Percentiles rank a stretch among this genome's conserved stretches.
Conservation (phyloP, 1,140 invertebrate species). For the Drosophila arizonae region DNA sequence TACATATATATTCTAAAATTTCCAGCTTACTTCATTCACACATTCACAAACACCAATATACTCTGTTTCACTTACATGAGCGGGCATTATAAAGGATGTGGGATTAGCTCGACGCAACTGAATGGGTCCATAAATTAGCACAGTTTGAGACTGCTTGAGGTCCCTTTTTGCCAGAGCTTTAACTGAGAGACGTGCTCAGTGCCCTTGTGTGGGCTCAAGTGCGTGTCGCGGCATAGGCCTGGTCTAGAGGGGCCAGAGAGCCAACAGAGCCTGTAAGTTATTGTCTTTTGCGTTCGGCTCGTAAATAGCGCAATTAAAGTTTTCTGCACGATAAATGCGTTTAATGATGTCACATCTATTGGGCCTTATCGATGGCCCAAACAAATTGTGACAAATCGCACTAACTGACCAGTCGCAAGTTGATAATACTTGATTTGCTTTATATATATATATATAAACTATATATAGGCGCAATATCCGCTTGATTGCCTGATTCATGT, state of each 20-base stretch:
- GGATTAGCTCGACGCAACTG: constrained; percentile 29
- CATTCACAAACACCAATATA: too few relatives aligned
- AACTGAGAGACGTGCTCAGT: constrained; percentile 6
- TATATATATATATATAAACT: not conserved
- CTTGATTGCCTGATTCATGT: not conserved
- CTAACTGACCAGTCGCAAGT: constrained; percentile 28
- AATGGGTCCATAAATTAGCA: constrained; percentile 48
- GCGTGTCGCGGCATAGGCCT: too few relatives aligned
- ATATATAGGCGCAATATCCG: constrained; percentile 6
- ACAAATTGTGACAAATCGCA: constrained; percentile 21
- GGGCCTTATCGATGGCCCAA: constrained; percentile 20
- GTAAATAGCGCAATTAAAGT: constrained; percentile 60
- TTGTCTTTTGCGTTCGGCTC: constrained; percentile 12
- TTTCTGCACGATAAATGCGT: constrained; percentile 45
- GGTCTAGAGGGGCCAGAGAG: too few relatives aligned
- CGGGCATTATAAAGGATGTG: constrained; percentile 20
- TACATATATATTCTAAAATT: too few relatives aligned
- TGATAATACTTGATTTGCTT: not conserved
- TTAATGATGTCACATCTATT: constrained; percentile 36
- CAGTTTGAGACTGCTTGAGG: constrained; percentile 1
- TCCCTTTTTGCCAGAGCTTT: constrained; percentile 4
- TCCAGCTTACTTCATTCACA: too few relatives aligned
- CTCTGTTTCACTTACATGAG: not conserved
- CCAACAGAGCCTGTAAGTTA: not conserved
- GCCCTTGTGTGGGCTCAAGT: too few relatives aligned